These are phyloP conservation scores for Drosophila serrata DNA, from an alignment of 1,140 invertebrate species.

Conservation along the genomic window DNA sequence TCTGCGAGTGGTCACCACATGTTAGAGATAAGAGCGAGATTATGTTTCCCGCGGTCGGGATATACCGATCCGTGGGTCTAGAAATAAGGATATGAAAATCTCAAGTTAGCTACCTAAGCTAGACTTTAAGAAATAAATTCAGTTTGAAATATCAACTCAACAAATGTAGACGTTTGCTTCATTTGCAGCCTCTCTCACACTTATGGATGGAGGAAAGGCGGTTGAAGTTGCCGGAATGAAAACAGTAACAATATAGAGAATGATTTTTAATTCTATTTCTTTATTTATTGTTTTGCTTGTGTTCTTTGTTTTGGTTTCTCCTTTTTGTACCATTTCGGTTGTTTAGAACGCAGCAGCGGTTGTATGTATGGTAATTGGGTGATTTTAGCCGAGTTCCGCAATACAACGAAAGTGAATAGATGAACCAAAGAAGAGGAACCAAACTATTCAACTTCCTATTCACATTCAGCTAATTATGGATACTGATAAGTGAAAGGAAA, in stretches of 20 bases:
- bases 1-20: no score
- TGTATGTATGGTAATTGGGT: conserved; percentile 42
- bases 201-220: background rate
- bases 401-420: conserved; percentile 49
- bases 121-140: no score
- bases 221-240: conserved; percentile 6
- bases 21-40: no score
- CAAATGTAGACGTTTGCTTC: no score
- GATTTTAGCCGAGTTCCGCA: conserved; percentile 41
- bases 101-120: no score
- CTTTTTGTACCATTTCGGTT: conserved; percentile 1
- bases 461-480: background rate
- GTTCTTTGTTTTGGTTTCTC: conserved; percentile 3
- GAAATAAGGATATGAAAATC: no score
- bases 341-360: conserved; percentile 2
- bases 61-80: no score
- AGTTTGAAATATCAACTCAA: no score
- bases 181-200: no score
- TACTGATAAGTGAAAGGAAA: background rate
- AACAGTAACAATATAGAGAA: conserved; percentile 21
- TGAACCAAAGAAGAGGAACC: no score
- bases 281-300: background rate
- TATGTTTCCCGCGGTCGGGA: no score
- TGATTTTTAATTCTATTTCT: conserved; percentile 23
- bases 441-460: conserved; percentile 1